Conservation (phyloP, 2,888 invertebrate species). For the Drosophila sordidula region DNA sequence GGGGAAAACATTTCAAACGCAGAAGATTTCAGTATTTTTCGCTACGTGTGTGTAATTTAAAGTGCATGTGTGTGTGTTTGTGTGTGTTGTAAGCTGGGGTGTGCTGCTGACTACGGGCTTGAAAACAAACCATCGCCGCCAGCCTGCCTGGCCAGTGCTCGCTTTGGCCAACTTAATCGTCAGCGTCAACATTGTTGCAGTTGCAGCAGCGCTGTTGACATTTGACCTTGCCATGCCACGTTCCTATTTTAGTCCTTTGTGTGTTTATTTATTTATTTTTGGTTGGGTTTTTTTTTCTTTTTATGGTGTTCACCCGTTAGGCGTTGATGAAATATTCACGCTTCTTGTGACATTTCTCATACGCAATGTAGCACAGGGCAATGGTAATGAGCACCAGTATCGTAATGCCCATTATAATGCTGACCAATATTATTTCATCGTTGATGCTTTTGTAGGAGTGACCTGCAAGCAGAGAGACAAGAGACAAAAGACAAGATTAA, state of each 20-base stretch:
- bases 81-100: constrained; percentile 25
- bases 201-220: constrained; percentile 55
- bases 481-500: constrained; percentile 28
- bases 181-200: constrained; percentile 76
- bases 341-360: constrained; percentile 90
- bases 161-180: constrained; percentile 67
- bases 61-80: constrained; percentile 26
- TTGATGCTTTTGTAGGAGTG: constrained; percentile 92
- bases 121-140: constrained; percentile 25
- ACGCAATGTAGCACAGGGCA: constrained; percentile 92
- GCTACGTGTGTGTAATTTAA: constrained; percentile 12
- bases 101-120: constrained; percentile 25
- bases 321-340: constrained; percentile 90
- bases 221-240: constrained; percentile 60
- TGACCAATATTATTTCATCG: constrained; percentile 94
- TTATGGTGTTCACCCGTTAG: constrained; percentile 79
- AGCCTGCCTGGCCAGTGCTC: background rate
- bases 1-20: constrained; percentile 59
- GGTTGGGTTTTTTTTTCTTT: background rate
- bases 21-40: constrained; percentile 38
- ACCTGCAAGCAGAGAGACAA: constrained; percentile 86
- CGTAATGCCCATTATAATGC: constrained; percentile 93
- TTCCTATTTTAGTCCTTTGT: constrained; percentile 3
- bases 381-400: constrained; percentile 92
- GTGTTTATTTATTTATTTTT: constrained; percentile 6